Evolutionary conservation across 2,113 vertebrate genomes (phyloP).

Genomic region (Sinosuthora webbiana): DNA sequence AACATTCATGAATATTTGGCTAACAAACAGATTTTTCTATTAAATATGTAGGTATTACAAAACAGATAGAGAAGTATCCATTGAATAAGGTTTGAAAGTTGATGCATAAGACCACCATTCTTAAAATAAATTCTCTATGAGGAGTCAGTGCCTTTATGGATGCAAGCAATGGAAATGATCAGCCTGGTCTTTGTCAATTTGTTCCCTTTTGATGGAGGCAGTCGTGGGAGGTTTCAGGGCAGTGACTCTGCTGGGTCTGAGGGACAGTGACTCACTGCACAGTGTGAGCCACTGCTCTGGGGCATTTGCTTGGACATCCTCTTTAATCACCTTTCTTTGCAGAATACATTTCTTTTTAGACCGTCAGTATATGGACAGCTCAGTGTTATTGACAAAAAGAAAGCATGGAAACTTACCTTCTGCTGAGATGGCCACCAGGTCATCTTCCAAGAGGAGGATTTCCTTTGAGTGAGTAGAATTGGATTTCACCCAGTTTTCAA

Average conservation of each 20-base stretch:
- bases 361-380: background rate
- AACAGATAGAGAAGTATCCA: background rate
- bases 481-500: conserved; percentile 1
- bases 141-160: background rate
- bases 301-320: background rate
- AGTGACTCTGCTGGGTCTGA: background rate
- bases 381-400: background rate
- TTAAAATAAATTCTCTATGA: background rate
- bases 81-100: background rate
- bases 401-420: background rate
- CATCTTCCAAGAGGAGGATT: background rate
- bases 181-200: background rate
- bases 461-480: background rate
- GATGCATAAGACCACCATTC: background rate
- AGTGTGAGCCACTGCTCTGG: background rate
- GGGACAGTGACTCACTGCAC: background rate
- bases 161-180: background rate
- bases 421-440: background rate
- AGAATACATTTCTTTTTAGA: background rate
- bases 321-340: background rate
- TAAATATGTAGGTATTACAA: background rate
- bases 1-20: background rate
- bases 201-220: background rate
- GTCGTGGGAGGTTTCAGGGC: background rate
- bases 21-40: background rate